phyloP scores from a whole-genome alignment of 2,888 invertebrate species.

The Melipona bicolor region DNA sequence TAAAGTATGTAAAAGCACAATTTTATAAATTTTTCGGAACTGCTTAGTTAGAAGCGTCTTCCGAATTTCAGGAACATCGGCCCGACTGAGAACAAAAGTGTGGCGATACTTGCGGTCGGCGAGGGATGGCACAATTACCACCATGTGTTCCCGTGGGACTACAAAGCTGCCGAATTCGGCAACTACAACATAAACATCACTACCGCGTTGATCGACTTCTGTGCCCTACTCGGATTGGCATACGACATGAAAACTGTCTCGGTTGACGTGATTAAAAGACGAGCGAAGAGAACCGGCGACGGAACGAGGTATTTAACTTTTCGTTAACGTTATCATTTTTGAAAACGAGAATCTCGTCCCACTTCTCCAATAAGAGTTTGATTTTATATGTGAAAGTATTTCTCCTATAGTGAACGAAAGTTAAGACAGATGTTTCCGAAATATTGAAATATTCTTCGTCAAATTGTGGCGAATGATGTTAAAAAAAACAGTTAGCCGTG shows the following conservation, averaged over 20 bases:
- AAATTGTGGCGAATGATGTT: background rate
- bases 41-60: too few relatives aligned
- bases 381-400: too few relatives aligned
- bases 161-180: conserved; percentile 96
- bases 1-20: background rate
- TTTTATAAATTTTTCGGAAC: too few relatives aligned
- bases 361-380: background rate
- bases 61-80: conserved; percentile 86
- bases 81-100: conserved; percentile 89
- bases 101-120: conserved; percentile 89
- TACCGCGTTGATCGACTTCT: conserved; percentile 87
- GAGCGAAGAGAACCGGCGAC: conserved; percentile 91
- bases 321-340: background rate
- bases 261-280: conserved; percentile 88
- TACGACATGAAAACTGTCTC: conserved; percentile 94
- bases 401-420: too few relatives aligned
- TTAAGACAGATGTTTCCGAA: too few relatives aligned
- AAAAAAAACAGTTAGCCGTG: background rate
- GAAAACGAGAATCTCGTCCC: background rate
- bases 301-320: conserved; percentile 84
- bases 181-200: conserved; percentile 85
- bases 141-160: conserved; percentile 97
- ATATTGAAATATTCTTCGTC: background rate
- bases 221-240: conserved; percentile 91
- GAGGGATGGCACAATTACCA: conserved; percentile 98